Base-by-base conservation (phyloP, 2,888 invertebrate species). In the Nasonovia ribisnigri region DNA sequence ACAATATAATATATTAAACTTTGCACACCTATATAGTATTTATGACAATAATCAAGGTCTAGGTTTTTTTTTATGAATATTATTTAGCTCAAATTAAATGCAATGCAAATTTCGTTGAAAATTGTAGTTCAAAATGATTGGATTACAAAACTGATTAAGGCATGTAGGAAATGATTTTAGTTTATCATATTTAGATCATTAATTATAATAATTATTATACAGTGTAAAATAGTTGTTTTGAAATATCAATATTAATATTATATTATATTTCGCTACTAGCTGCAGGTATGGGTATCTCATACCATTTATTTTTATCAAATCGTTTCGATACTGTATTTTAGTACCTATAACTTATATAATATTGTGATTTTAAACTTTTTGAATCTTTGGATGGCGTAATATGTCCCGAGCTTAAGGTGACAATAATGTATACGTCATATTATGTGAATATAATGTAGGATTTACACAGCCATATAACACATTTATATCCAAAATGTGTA, bases 401-500 rank as follows among this genome's bases (percentile, higher is more conserved):
- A 36, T 51, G 36, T 54, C 24, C 10, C 77, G 20, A 77, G 51
- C 29, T 54, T 42, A 46, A 89, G 29, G 43, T 20, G 10, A 60
- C n/a, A 20, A n/a, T 43, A 57, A 54, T n/a, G 3, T 16, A 46
- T 26, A 90, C 36, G 90, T 90, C 67, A 90, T 67, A 43, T 29
- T 67, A 90, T 77, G 48, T 67, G 90, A 46, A 48, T 90, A 48
- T 77, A 77, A 48, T 36, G 46, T 36, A 20, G 5, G 20, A n/a
- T 36, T 60, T 46, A 26, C 24, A n/a, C 20, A 54, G 16, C 77
- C 1, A 6, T 20, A 43, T 2, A 43, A 42, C 24, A 57, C 10
- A 60, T 54, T 87, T 1, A 46, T 88, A 92, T 67, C 67, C 60
- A 42, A 67, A 92, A 88, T 88, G 77, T 88, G 88, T 88, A 51